Base-by-base conservation (phyloP, 2,888 invertebrate genomes). In the Heliconius charithonia region DNA sequence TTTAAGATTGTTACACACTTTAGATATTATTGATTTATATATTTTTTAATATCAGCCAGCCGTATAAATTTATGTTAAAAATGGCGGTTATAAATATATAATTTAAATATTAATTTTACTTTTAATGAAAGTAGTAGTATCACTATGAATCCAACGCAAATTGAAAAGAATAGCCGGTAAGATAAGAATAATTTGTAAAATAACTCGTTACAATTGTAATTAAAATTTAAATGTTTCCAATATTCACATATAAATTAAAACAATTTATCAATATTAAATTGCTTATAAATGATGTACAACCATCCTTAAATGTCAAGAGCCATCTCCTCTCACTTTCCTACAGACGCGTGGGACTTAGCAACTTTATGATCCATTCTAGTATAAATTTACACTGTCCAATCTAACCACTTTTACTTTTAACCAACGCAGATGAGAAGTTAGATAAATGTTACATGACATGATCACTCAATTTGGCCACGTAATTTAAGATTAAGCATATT, bases 361-460 rank as follows among this genome's bases (percentile, higher is more conserved):
- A 84, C 87, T 89, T 90, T 90, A 91, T 90, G 88, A 89, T 89
- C 87, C 86, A 87, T 88, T 88, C 87, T 86, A 89, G 87, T 86
- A 87, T 89, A 87, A 86, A 85, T 86, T 84, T 83, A 86, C 83
- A 86, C 86, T 86, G 89, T 90, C 91, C 90, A 93, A 93, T 89
- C 89, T 82, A 86, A 90, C 92, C 87, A 93, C 93, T 94, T 93
- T 94, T 93, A 94, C 94, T 94, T 93, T 93, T 88, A 83, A 87
- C 83, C 83, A 69, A 63, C 75, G 62, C 66, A 75, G 80, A 80
- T 79, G 79, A 81, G 81, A 82, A 75, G 81, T 81, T 80, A 78
- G 82, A 82, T 83, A 81, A 82, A 80, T 77, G 78, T 77, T 75
- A 71, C 71, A 81, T 83, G 80, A 83, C 81, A 79, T 78, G 79